Conservation (phyloP, 2,888 invertebrate species). For the Euplagia quadripunctaria region DNA sequence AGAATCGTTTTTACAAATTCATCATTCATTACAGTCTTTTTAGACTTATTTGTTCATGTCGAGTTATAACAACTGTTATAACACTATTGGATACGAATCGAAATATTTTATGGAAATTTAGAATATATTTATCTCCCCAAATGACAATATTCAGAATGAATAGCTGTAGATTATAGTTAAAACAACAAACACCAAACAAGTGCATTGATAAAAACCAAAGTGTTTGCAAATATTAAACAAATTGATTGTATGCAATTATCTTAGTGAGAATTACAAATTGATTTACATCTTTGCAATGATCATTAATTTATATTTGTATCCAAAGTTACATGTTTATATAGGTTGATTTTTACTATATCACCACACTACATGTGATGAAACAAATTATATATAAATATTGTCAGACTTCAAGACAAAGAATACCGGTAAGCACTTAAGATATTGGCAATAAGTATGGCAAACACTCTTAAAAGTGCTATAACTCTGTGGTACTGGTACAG, state of each 20-base stretch:
- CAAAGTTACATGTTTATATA: background rate
- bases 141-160: background rate
- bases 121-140: background rate
- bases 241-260: background rate
- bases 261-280: conserved; percentile 6
- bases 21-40: too few species aligned
- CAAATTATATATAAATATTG: background rate
- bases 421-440: background rate
- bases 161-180: background rate
- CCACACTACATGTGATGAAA: background rate
- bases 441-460: background rate
- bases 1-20: background rate
- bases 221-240: background rate
- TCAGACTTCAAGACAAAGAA: background rate
- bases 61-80: background rate
- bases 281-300: conserved; percentile 5
- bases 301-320: background rate
- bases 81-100: background rate
- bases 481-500: background rate
- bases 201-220: background rate
- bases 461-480: background rate
- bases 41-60: background rate
- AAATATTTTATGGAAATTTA: background rate
- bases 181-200: background rate
- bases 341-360: background rate